phyloP scores from a whole-genome alignment of 2,797 vertebrate genomes.

The Acanthopagrus latus region DNA sequence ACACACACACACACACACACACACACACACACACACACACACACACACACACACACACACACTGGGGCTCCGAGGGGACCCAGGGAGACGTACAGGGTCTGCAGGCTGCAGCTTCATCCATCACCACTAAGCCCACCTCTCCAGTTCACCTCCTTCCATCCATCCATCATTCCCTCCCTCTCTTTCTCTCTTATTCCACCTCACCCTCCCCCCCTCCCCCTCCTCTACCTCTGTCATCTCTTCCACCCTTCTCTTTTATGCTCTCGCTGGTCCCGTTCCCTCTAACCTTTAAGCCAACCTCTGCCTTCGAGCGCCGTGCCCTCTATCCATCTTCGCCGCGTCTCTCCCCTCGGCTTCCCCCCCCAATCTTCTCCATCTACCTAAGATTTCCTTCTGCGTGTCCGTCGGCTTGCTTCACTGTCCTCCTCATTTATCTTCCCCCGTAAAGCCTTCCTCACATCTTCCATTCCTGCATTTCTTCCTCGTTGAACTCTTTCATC shows the following conservation, averaged over 20 bases:
- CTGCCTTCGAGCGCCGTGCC: slow-evolving; percentile 57
- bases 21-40: slow-evolving; percentile 16
- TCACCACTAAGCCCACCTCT: slow-evolving; percentile 76
- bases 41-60: slow-evolving; percentile 23
- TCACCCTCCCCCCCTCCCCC: neutral
- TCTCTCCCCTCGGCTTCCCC: slow-evolving; percentile 40
- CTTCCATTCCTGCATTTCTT: slow-evolving; percentile 46
- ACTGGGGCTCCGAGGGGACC: slow-evolving; percentile 30
- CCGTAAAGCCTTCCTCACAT: slow-evolving; percentile 48
- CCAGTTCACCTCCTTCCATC: slow-evolving; percentile 62
- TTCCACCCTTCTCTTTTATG: slow-evolving; percentile 61
- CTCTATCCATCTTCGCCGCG: slow-evolving; percentile 69
- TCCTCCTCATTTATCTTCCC: slow-evolving; percentile 67
- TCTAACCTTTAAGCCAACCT: slow-evolving; percentile 73
- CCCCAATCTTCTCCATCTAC: slow-evolving; percentile 61
- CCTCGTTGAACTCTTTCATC: slow-evolving; percentile 50
- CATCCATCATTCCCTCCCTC: slow-evolving; percentile 74
- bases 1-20: slow-evolving; percentile 1
- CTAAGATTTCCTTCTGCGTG: slow-evolving; percentile 56
- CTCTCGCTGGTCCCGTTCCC: slow-evolving; percentile 50
- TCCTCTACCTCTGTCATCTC: slow-evolving; percentile 51
- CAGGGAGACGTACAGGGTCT: slow-evolving; percentile 49
- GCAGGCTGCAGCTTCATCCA: slow-evolving; percentile 68
- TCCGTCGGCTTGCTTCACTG: slow-evolving; percentile 57
- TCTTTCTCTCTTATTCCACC: slow-evolving; percentile 36